phyloP scores from a whole-genome alignment of 2,888 invertebrate species.

The Arenicola marina region DNA sequence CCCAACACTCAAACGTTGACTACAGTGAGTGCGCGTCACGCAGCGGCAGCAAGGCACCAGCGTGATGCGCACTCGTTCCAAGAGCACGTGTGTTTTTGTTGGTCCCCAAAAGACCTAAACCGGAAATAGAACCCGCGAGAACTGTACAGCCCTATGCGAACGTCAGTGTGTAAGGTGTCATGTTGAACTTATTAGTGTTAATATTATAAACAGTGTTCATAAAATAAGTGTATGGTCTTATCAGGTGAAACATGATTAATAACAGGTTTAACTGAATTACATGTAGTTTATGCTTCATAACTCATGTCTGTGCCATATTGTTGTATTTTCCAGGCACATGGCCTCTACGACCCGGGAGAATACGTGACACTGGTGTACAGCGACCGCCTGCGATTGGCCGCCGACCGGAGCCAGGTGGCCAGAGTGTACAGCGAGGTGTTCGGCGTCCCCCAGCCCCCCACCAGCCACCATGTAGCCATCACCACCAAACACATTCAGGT shows the following conservation, averaged over 20 bases:
- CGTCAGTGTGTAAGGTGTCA: too few relatives aligned
- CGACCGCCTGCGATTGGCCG: slow-evolving; percentile 80
- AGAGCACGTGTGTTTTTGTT: too few relatives aligned
- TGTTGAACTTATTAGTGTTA: too few relatives aligned
- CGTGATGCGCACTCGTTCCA: too few relatives aligned
- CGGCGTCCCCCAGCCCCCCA: neutral
- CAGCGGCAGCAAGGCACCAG: too few relatives aligned
- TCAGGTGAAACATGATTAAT: neutral
- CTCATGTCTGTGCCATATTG: neutral
- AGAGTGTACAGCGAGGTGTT: slow-evolving; percentile 32
- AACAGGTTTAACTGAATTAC: neutral
- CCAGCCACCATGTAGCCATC: neutral
- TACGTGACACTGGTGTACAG: slow-evolving; percentile 79
- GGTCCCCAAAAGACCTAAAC: too few relatives aligned
- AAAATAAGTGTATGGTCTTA: too few relatives aligned
- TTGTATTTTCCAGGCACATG: slow-evolving; percentile 25
- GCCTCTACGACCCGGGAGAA: slow-evolving; percentile 61
- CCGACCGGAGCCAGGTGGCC: slow-evolving; percentile 67
- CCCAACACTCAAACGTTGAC: too few relatives aligned
- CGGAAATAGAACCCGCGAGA: too few relatives aligned
- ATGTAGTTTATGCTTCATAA: neutral
- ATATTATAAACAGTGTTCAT: too few relatives aligned
- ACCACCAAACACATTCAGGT: slow-evolving; percentile 44
- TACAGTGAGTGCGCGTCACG: too few relatives aligned
- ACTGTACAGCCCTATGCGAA: too few relatives aligned